phyloP scores from a whole-genome alignment of 2,113 vertebrate species.

The Strix aluco region DNA sequence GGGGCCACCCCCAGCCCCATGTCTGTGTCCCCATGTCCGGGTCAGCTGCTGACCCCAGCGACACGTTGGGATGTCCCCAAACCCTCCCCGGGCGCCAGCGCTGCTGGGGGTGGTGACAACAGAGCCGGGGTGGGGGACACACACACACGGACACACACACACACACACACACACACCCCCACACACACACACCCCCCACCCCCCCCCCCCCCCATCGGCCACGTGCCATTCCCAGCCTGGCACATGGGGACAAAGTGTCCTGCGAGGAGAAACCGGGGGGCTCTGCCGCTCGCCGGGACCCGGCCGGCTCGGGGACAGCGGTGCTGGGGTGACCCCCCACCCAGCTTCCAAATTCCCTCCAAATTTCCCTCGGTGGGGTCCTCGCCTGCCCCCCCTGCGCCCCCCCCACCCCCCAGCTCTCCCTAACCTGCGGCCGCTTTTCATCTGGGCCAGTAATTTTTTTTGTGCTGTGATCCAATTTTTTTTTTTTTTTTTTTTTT shows the following conservation, averaged over 20 bases:
- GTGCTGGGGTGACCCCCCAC: rapidly evolving
- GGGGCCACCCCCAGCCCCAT: too few relatives aligned
- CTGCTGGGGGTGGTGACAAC: not conserved
- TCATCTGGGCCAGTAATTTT: too few relatives aligned
- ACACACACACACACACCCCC: too few relatives aligned
- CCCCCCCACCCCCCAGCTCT: too few relatives aligned
- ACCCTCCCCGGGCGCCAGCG: not conserved
- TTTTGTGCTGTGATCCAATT: too few relatives aligned
- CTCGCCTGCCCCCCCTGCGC: rapidly evolving
- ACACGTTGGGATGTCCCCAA: not conserved
- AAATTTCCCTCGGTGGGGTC: not conserved
- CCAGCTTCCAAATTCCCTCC: not conserved
- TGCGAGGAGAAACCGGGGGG: not conserved
- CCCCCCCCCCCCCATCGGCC: not conserved
- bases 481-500: not conserved
- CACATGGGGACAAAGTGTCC: not conserved
- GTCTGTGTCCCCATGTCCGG: not conserved
- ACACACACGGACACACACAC: too few relatives aligned
- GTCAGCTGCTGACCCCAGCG: not conserved
- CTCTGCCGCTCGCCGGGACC: not conserved
- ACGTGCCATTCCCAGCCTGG: not conserved
- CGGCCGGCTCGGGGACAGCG: rapidly evolving
- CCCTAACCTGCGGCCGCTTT: too few relatives aligned
- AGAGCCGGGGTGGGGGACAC: not conserved
- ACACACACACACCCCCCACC: too few relatives aligned